These are phyloP conservation scores for Gandaritis pyraliata DNA, from an alignment of 2,888 invertebrate genomes.

Conservation along the genomic window DNA sequence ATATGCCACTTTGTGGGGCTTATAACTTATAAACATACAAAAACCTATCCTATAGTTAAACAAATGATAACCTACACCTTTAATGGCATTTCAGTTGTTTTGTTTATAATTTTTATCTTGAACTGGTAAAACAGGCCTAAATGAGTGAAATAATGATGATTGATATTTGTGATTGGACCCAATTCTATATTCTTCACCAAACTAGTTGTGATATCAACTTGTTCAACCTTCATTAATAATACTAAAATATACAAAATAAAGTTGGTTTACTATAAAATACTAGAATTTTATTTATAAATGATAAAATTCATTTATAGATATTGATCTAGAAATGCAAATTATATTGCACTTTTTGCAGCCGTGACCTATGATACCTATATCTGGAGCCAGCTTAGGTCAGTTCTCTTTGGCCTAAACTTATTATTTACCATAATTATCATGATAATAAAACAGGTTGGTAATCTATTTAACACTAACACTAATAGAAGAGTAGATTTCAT, in stretches of 20 bases:
- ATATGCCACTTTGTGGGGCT: too few relatives aligned
- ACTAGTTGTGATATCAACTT: background rate
- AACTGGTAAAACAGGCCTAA: conserved; percentile 6
- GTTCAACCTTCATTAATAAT: too few relatives aligned
- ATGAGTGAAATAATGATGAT: background rate
- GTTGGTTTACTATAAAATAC: too few relatives aligned
- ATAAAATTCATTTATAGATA: too few relatives aligned
- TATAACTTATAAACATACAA: too few relatives aligned
- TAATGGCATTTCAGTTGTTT: conserved; percentile 16
- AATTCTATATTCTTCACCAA: background rate
- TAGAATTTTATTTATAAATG: too few relatives aligned
- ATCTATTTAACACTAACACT: too few relatives aligned
- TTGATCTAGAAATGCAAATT: background rate
- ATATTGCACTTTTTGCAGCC: conserved; percentile 5
- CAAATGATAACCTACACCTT: conserved; percentile 23
- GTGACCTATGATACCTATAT: conserved; percentile 11
- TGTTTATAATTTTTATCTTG: conserved; percentile 16
- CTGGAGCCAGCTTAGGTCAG: conserved; percentile 13
- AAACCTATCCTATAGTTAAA: background rate
- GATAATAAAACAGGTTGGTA: too few relatives aligned
- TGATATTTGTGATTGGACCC: background rate
- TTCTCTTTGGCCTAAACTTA: conserved; percentile 10
- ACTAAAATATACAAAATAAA: too few relatives aligned
- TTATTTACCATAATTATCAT: too few relatives aligned
- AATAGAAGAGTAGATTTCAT: too few relatives aligned